Evolutionary conservation across 2,797 vertebrate genomes (phyloP), one percentile per base, ranked within the genome.

Genomic region (Enteromius paludinosus): DNA sequence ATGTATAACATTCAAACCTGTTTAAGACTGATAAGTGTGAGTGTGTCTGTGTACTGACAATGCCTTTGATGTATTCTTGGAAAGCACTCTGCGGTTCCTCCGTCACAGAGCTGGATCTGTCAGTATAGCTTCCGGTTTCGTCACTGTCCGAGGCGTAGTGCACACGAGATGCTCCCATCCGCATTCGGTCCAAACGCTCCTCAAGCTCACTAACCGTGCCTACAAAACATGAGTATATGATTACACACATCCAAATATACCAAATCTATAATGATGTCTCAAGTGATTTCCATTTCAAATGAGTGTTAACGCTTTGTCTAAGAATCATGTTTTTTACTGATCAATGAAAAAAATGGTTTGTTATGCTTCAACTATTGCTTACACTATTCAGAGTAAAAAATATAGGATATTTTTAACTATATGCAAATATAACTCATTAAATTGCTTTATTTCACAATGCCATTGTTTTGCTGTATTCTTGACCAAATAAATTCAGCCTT

Each of bases 31-130:
- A 4, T 15, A 30, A 2, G 74, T 47, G 15, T 47, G 28, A 64
- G 23, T 11, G 17, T 49, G 9, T 20, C 18, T 52, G 82, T 84
- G 80, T 84, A 93, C 94, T 87, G 89, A 95, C 94, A 90, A 91
- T 87, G 83, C 86, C 74, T 72, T 89, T 86, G 1, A 91, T 45
- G 86, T 93, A 93, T 65, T 86, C 87, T 0, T 91, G 90, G 14
- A 93, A 94, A 61, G 90, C 89, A 3, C 86, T 89, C 33, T 89
- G 84, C 8, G 84, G n/a, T 0, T 62, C 78, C 4, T 90, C 90
- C 0, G 74, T 41, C 23, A 83, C 88, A 0, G 90, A 91, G 79
- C 89, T 90, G 30, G 41, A 83, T 0, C 43, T 5, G 38, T 91
- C 89, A 8, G 87, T 90, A 78, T 74, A 83, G 49, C 86, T 68